Percentiles rank a stretch among this genome's conserved stretches.
Conservation (phyloP, 2,888 invertebrate genomes). For the Mythimna albipuncta region DNA sequence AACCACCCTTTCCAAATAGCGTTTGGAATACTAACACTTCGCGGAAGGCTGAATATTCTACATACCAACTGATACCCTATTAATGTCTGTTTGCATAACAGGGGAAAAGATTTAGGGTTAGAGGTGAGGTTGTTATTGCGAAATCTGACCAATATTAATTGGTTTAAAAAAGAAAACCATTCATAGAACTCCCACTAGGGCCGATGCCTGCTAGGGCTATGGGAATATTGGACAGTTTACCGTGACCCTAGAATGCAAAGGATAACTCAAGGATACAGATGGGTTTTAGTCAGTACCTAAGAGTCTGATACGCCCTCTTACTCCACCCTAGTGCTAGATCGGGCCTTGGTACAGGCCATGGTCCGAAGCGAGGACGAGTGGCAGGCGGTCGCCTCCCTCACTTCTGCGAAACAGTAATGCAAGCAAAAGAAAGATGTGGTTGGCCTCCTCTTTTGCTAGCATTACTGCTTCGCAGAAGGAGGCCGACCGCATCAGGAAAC, state of each 20-base stretch:
- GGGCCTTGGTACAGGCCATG: too few relatives aligned
- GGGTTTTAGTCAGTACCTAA: neutral
- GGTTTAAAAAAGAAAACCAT: neutral
- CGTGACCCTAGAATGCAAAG: too few relatives aligned
- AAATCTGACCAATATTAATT: neutral
- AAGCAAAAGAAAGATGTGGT: too few relatives aligned
- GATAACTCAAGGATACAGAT: neutral
- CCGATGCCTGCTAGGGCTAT: too few relatives aligned
- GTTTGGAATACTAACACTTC: conserved; percentile 16
- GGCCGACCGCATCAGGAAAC: too few relatives aligned
- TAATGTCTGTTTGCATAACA: conserved; percentile 9
- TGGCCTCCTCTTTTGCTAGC: too few relatives aligned
- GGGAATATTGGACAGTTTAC: neutral
- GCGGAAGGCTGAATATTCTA: conserved; percentile 22
- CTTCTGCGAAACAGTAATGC: too few relatives aligned
- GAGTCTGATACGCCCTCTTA: neutral
- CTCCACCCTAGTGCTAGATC: neutral
- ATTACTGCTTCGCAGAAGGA: too few relatives aligned
- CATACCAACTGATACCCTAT: conserved; percentile 10
- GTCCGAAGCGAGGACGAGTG: too few relatives aligned
- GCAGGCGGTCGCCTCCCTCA: too few relatives aligned
- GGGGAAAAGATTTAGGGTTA: conserved; percentile 3
- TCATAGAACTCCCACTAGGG: neutral
- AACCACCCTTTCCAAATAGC: conserved; percentile 31
- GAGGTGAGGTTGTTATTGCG: neutral